Evolutionary conservation across 2,797 vertebrate genomes (phyloP).

Genomic region (Bradypodion pumilum): DNA sequence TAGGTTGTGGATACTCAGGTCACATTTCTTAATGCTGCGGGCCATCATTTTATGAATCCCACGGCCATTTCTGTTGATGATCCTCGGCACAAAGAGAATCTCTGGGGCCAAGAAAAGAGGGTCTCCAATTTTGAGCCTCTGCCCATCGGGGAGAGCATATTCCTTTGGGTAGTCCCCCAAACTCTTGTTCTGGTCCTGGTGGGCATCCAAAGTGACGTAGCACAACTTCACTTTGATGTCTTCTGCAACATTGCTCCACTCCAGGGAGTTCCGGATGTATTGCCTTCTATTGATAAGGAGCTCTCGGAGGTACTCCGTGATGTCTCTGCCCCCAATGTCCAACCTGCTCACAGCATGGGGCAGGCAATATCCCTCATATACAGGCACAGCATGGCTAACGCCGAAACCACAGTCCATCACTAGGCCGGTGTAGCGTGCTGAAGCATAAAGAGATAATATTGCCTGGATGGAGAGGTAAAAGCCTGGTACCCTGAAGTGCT

Average conservation of each 20-base stretch:
- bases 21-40: slow-evolving; percentile 64
- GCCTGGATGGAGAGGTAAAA: slow-evolving; percentile 72
- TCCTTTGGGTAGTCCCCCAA: slow-evolving; percentile 42
- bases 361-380: slow-evolving; percentile 72
- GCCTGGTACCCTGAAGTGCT: slow-evolving; percentile 62
- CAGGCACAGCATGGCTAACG: slow-evolving; percentile 61
- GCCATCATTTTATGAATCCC: slow-evolving; percentile 59
- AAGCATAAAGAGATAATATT: slow-evolving; percentile 64
- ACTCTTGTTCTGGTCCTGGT: slow-evolving; percentile 30
- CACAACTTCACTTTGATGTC: slow-evolving; percentile 73
- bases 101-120: slow-evolving; percentile 65
- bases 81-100: slow-evolving; percentile 59
- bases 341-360: slow-evolving; percentile 67
- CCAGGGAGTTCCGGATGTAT: slow-evolving; percentile 33
- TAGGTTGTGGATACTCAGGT: slow-evolving; percentile 49
- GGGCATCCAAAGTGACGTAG: slow-evolving; percentile 55
- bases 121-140: slow-evolving; percentile 38
- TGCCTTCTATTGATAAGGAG: slow-evolving; percentile 57
- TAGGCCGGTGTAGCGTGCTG: slow-evolving; percentile 61
- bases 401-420: slow-evolving; percentile 66
- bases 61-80: slow-evolving; percentile 21
- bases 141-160: slow-evolving; percentile 62
- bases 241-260: slow-evolving; percentile 35
- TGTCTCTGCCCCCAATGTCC: slow-evolving; percentile 57
- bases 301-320: slow-evolving; percentile 58